Evolutionary conservation across 2,797 vertebrate genomes (phyloP), one percentile per base, ranked within the genome.

Genomic region (Pipistrellus pygmaeus): DNA sequence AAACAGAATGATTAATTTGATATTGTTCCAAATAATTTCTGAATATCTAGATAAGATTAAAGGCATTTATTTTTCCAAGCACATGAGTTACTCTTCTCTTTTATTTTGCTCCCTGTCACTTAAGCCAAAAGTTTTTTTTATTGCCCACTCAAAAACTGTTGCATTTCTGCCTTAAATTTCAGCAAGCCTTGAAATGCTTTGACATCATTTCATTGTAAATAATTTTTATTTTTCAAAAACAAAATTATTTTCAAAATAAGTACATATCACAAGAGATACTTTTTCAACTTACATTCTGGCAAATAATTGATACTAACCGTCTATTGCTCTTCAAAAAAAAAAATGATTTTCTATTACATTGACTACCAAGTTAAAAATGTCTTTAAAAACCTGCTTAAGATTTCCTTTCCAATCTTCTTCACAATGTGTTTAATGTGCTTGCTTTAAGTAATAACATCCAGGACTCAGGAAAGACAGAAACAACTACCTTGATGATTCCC

Each of bases 151-250:
- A 90, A 75, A 94, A 97, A n/a, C 17, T 92, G 25, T 21, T 96
- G n/a, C 57, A 84, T 80, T 97, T 95, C 9, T 20, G 41, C 75
- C 94, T 91, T 85, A 94, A 90, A 96, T 95, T 96, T 95, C 87
- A 90, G 6, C 76, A 94, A 76, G 95, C 88, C 6, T 95, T 97
- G 96, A 91, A 94, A 97, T 75, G 25, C 12, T 97, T 98, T 98
- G 86, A 87, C 6, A 21, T 84, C 68, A 93, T 6, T 96, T 95
- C 27, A 90, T 44, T 95, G 66, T 95, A 95, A 95, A 97, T 85
- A 1, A 30, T 38, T 93, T 90, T 85, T 91, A 80, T 86, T 95
- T 87, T 97, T 66, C 17, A 86, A 96, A 97, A 95, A 6, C 46
- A 96, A 73, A 90, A 78, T 66, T 89, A 60, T 13, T 57, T 94